Conservation (phyloP, 2,888 invertebrate species). For the Plebejus anna region DNA sequence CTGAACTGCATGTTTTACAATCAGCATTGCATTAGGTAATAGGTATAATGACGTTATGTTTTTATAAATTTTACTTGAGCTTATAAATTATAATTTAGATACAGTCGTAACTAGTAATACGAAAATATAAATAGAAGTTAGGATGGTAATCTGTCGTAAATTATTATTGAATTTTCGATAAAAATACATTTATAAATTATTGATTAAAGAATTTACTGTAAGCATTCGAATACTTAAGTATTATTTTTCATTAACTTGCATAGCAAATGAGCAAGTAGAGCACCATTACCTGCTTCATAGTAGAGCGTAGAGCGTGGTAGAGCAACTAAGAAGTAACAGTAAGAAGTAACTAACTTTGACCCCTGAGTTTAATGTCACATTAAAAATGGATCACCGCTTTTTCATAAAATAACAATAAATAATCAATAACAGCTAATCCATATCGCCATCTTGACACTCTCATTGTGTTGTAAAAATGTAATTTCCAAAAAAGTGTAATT, state of each 20-base stretch:
- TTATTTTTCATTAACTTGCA: too few relatives aligned
- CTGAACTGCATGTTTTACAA: not conserved
- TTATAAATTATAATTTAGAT: too few relatives aligned
- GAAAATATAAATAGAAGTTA: too few relatives aligned
- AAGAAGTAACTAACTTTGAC: not conserved
- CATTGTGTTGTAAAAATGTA: slow-evolving; percentile 49
- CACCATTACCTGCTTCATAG: not conserved
- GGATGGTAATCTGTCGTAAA: too few relatives aligned
- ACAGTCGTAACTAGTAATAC: too few relatives aligned
- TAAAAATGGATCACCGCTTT: slow-evolving; percentile 27
- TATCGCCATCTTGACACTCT: slow-evolving; percentile 54
- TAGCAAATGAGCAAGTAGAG: not conserved
- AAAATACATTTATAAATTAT: too few relatives aligned
- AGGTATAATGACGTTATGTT: too few relatives aligned
- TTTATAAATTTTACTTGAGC: not conserved
- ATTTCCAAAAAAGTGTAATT: slow-evolving; percentile 45
- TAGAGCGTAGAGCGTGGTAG: not conserved
- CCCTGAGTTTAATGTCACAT: slow-evolving; percentile 20
- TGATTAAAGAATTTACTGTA: too few relatives aligned
- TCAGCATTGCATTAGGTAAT: too few relatives aligned
- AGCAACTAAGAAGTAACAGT: not conserved
- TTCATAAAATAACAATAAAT: slow-evolving; percentile 34
- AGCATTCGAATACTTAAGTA: too few relatives aligned
- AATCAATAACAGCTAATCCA: slow-evolving; percentile 57
- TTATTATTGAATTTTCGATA: too few relatives aligned